Conservation (phyloP, 2,888 invertebrate genomes). For the Drosophila antonietae region DNA sequence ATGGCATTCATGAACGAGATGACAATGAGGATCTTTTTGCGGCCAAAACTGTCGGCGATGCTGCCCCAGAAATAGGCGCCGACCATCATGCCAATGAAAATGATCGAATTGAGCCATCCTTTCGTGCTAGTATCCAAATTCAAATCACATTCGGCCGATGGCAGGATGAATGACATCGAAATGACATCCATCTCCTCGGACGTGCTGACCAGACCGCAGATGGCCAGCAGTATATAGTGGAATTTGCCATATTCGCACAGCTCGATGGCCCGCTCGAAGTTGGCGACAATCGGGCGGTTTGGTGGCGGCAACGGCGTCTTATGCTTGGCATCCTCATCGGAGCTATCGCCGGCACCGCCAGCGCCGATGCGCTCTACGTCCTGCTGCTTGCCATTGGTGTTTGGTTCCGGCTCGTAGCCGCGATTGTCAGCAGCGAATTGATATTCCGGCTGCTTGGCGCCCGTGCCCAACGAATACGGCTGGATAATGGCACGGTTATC, state of each 20-base stretch:
- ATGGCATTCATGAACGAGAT: constrained; percentile 95
- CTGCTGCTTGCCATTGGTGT: constrained; percentile 71
- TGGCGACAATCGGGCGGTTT: constrained; percentile 88
- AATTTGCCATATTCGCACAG: constrained; percentile 90
- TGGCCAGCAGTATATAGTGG: constrained; percentile 94
- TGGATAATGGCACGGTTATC: constrained; percentile 83
- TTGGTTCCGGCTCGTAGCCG: constrained; percentile 74
- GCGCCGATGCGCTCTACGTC: constrained; percentile 78
- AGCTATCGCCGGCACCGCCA: constrained; percentile 37
- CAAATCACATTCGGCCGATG: constrained; percentile 96
- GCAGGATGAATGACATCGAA: constrained; percentile 97
- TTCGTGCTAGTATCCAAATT: constrained; percentile 93
- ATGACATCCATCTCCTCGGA: constrained; percentile 98
- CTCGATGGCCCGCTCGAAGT: constrained; percentile 95
- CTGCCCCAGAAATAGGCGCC: constrained; percentile 97
- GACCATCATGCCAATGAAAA: constrained; percentile 96
- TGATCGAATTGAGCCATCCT: constrained; percentile 92
- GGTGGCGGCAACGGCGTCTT: constrained; percentile 60
- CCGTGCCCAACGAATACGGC: constrained; percentile 81
- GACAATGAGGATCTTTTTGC: constrained; percentile 94
- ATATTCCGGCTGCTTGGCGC: constrained; percentile 79
- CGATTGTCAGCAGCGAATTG: constrained; percentile 80
- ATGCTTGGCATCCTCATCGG: constrained; percentile 39
- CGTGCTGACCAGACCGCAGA: constrained; percentile 97
- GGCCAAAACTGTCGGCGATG: constrained; percentile 94